A percentile compares a stretch with the other conserved stretches of the same genome.
phyloP scores from a whole-genome alignment of 2,888 invertebrate species.

The Onchidella celtica region DNA sequence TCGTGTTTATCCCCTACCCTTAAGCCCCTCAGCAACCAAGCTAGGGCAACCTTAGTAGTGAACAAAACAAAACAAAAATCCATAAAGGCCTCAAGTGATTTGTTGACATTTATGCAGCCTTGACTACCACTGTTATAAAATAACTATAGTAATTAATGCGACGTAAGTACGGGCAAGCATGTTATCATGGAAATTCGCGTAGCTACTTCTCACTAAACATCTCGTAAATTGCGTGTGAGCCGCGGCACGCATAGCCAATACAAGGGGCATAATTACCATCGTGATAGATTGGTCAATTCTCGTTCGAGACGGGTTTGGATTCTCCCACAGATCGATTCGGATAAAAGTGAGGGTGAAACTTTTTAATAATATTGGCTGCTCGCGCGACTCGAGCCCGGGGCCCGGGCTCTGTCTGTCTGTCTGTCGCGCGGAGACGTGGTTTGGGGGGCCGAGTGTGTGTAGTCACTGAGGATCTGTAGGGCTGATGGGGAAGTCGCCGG shows the following conservation, averaged over 20 bases:
- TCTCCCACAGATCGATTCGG: conserved; percentile 33
- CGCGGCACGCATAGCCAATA: neutral
- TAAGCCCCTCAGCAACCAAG: too few relatives aligned
- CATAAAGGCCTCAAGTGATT: too few relatives aligned
- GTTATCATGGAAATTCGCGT: neutral
- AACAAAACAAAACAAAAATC: too few relatives aligned
- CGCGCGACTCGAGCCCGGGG: neutral
- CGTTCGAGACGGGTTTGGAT: conserved; percentile 32
- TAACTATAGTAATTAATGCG: neutral
- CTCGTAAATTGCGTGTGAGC: conserved; percentile 17
- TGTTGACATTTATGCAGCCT: too few relatives aligned
- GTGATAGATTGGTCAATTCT: conserved; percentile 45
- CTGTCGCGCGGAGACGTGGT: neutral
- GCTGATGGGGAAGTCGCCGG: neutral
- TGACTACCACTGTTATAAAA: too few relatives aligned
- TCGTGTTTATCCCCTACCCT: too few relatives aligned
- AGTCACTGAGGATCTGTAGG: neutral
- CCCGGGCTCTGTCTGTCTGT: neutral
- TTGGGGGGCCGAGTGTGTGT: too few relatives aligned
- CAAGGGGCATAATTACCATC: conserved; percentile 27
- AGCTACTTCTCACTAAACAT: neutral
- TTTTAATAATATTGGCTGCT: conserved; percentile 4
- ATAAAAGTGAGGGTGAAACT: conserved; percentile 19
- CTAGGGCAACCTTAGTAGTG: too few relatives aligned
- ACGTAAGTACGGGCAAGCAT: neutral